These are phyloP conservation scores for Onychostruthus taczanowskii DNA, from an alignment of 2,113 vertebrate species.

Conservation along the genomic window DNA sequence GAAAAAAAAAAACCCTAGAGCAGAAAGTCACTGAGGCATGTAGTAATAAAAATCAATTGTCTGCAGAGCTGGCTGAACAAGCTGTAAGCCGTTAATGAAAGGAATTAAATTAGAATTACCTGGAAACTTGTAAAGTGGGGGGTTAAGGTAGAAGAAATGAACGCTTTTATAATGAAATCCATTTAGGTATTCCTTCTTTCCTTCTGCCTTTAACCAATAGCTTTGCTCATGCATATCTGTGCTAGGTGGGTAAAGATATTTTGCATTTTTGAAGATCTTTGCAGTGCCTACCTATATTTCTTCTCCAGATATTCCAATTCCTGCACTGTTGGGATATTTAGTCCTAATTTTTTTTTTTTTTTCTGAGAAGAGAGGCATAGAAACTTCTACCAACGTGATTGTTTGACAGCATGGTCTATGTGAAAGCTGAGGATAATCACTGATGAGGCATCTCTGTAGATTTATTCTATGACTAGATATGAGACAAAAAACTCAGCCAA, in stretches of 20 bases:
- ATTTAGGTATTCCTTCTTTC: not conserved
- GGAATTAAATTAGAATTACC: slow-evolving; percentile 49
- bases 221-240: not conserved
- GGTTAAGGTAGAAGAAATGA: not conserved
- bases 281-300: not conserved
- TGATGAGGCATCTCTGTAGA: not conserved
- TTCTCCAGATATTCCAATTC: not conserved
- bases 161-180: not conserved
- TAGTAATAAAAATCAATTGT: slow-evolving; percentile 52
- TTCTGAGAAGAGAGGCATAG: not conserved
- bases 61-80: slow-evolving; percentile 49
- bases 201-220: not conserved
- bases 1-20: not conserved
- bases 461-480: not conserved
- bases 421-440: not conserved
- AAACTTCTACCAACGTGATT: not conserved
- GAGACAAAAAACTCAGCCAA: not conserved
- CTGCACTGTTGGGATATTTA: not conserved
- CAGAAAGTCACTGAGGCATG: slow-evolving; percentile 1
- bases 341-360: not conserved
- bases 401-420: not conserved
- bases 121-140: slow-evolving; percentile 2
- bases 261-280: not conserved
- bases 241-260: not conserved
- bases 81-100: slow-evolving; percentile 49